A percentile compares a stretch with the other conserved stretches of the same genome.
Conservation (phyloP, 1,140 invertebrate genomes). For the Apis cerana region DNA sequence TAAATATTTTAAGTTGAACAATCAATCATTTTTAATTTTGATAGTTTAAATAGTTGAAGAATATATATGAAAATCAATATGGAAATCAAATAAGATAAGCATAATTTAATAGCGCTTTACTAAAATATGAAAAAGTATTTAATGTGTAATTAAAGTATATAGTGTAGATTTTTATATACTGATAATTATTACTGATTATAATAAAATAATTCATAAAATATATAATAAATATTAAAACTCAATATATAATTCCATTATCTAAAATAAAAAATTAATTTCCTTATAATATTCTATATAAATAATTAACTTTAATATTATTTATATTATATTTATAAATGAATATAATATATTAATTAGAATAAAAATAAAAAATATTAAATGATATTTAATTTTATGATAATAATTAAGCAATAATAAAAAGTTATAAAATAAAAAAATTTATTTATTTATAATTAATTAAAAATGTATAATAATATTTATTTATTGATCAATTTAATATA, state of each 20-base stretch:
- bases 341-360: neutral
- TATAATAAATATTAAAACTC: neutral
- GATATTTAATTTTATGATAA: neutral
- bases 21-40: neutral
- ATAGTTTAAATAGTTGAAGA: neutral
- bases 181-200: no score
- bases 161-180: neutral
- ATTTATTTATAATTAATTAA: neutral
- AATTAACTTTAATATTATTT: no score
- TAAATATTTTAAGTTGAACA: neutral
- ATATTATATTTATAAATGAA: no score
- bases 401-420: neutral
- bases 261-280: no score
- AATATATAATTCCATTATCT: no score
- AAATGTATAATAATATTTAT: neutral
- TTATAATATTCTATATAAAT: no score
- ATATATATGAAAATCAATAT: neutral
- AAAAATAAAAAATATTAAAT: neutral
- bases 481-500: neutral
- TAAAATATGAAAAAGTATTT: neutral
- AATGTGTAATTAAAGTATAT: no score
- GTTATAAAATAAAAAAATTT: no score
- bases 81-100: no score
- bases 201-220: accelerated
- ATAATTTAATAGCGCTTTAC: no score